phyloP scores from a whole-genome alignment of 92 coral and sea anemone genomes.

The Parazoanthus swiftii region DNA sequence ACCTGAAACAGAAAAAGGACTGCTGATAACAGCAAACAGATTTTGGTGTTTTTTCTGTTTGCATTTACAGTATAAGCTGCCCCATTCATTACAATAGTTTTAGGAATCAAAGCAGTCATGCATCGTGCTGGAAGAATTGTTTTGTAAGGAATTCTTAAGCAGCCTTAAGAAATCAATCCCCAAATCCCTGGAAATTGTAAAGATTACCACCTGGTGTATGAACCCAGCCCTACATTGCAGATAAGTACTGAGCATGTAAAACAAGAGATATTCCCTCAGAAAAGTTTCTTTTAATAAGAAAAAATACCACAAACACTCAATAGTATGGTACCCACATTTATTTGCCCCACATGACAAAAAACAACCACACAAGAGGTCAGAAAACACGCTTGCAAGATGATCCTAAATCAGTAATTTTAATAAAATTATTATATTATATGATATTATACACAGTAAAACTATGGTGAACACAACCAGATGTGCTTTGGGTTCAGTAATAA shows the following conservation, averaged over 20 bases:
- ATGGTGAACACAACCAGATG: neutral
- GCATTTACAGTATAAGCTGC: no score
- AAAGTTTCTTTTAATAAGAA: neutral
- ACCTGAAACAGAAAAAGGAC: no score
- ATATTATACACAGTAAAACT: conserved; percentile 3
- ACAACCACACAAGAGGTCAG: conserved; percentile 43
- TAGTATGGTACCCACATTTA: conserved; percentile 31
- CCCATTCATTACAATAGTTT: no score
- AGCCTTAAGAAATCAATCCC: no score
- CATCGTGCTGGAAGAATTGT: no score
- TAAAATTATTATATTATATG: conserved; percentile 5
- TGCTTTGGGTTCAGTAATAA: neutral
- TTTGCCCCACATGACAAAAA: conserved; percentile 36
- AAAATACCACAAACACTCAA: conserved; percentile 40
- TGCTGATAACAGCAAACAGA: no score
- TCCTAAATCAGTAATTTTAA: conserved; percentile 35
- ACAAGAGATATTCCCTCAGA: neutral
- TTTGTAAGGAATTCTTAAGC: no score
- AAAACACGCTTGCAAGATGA: conserved; percentile 28
- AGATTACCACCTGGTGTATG: no score
- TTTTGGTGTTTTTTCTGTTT: no score
- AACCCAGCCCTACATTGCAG: no score
- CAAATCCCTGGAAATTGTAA: no score
- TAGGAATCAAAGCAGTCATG: no score
- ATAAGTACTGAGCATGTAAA: neutral